Percentiles rank a stretch among this genome's conserved stretches.
These are phyloP conservation scores for Wiebesia pumilae DNA, from an alignment of 1,140 invertebrate species.

Conservation along the genomic window DNA sequence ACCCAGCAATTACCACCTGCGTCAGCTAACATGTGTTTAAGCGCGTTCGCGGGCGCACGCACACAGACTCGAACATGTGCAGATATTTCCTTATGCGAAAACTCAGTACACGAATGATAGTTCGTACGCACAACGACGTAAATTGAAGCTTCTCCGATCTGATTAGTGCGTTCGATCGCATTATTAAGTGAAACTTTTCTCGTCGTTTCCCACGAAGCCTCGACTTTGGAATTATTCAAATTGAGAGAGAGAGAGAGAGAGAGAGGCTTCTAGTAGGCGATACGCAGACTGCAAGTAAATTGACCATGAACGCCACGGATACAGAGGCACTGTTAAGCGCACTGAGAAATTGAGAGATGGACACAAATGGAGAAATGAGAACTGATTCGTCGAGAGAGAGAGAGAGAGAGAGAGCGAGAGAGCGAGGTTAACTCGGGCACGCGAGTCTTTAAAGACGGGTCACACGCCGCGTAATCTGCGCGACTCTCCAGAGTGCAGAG, in stretches of 20 bases:
- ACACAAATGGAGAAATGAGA: no score
- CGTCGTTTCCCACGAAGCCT: conserved; percentile 28
- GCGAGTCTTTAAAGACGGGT: conserved; percentile 2
- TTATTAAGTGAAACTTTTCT: conserved; percentile 48
- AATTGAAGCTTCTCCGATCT: conserved; percentile 25
- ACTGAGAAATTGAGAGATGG: no score
- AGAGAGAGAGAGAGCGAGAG: not conserved
- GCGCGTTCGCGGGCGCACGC: not conserved
- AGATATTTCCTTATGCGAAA: not conserved
- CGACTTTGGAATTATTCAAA: conserved; percentile 20
- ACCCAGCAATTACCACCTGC: not conserved
- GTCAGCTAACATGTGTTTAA: not conserved
- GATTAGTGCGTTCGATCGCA: conserved; percentile 46
- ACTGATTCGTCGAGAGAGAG: not conserved
- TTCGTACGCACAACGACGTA: not conserved
- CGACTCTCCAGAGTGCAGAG: no score
- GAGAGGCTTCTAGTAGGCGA: not conserved
- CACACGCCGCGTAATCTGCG: no score
- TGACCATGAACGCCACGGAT: conserved; percentile 24
- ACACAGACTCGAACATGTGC: not conserved
- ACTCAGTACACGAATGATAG: conserved; percentile 4
- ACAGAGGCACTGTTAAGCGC: no score
- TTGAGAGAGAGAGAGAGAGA: conserved; percentile 20
- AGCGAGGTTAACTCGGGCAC: conserved; percentile 15
- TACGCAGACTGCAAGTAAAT: conserved; percentile 9